phyloP scores from a whole-genome alignment of 2,113 vertebrate genomes.

The Muscicapa adusta region DNA sequence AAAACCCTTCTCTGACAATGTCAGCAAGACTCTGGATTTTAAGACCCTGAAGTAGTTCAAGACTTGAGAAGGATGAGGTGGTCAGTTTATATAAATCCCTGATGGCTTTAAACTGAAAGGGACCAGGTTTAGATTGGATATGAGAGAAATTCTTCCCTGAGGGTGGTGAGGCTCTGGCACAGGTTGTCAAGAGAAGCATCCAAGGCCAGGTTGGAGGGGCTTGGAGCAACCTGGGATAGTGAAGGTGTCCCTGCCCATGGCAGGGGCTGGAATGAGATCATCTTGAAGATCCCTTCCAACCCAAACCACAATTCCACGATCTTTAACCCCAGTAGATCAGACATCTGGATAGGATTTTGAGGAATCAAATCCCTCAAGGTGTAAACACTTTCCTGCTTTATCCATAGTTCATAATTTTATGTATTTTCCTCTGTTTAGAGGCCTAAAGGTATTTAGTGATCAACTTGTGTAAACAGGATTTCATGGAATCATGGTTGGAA shows the following conservation, averaged over 20 bases:
- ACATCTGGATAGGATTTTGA: neutral
- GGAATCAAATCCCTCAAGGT: neutral
- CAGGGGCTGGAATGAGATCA: rapidly evolving
- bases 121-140: neutral
- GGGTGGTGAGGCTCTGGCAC: neutral
- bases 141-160: neutral
- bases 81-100: neutral
- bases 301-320: neutral
- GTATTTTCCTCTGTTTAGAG: neutral
- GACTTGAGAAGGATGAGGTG: neutral
- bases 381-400: neutral
- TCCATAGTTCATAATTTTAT: neutral
- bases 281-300: neutral
- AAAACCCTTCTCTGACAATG: neutral
- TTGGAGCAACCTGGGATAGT: neutral
- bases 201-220: rapidly evolving
- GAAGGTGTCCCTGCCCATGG: neutral
- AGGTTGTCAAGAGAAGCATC: neutral
- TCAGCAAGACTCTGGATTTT: neutral
- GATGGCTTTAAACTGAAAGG: neutral
- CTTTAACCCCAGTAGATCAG: neutral
- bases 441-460: neutral
- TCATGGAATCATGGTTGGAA: neutral
- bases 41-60: rapidly evolving
- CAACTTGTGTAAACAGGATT: neutral